These are phyloP conservation scores for Pavo muticus DNA, from an alignment of 2,113 vertebrate genomes.

Conservation along the genomic window DNA sequence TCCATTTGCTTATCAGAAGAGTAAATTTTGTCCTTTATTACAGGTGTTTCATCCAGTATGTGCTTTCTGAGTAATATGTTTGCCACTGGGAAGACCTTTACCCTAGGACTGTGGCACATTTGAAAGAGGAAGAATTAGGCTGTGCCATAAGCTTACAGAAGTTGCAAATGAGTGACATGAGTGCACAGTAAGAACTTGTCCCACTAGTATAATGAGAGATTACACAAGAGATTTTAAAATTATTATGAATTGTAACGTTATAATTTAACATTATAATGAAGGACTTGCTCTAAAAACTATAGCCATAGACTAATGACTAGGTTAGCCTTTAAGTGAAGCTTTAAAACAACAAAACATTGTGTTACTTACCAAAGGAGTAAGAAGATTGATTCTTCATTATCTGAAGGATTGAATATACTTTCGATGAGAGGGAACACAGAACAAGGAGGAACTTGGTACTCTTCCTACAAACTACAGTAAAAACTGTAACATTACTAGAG, in stretches of 20 bases:
- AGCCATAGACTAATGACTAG: not conserved
- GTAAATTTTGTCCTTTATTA: constrained; percentile 34
- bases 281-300: not conserved
- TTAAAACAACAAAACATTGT: not conserved
- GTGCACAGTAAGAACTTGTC: not conserved
- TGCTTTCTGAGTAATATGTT: constrained; percentile 25
- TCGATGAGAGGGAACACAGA: not conserved
- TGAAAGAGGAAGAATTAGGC: constrained; percentile 15
- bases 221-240: constrained; percentile 7
- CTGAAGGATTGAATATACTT: not conserved
- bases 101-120: not conserved
- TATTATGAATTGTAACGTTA: not conserved
- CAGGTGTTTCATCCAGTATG: constrained; percentile 18
- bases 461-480: not conserved
- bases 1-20: constrained; percentile 39
- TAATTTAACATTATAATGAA: constrained; percentile 8
- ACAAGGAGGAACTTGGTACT: not conserved
- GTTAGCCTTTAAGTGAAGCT: not conserved
- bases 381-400: not conserved
- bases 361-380: not conserved
- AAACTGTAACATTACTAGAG: constrained; percentile 1
- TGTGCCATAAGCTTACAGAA: not conserved
- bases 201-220: not conserved
- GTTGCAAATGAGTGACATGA: not conserved
- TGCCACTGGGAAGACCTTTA: constrained; percentile 41